Percentiles rank a stretch among this genome's conserved stretches.
Evolutionary conservation across 1,140 invertebrate genomes (phyloP).

Genomic region (Drosophila lini): DNA sequence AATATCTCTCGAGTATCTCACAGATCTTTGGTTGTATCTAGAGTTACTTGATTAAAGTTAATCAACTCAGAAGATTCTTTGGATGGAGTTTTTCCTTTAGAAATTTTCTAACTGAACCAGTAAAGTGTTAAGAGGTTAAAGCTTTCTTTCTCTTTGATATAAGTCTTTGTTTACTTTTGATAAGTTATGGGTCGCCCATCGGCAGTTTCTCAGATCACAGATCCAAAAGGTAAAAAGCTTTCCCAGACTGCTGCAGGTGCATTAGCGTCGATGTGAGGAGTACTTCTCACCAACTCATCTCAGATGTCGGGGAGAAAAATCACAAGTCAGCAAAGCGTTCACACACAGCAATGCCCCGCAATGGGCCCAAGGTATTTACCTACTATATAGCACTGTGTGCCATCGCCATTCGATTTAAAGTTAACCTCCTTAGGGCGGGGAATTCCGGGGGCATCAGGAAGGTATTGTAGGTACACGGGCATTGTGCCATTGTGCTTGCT

Average conservation of each 20-base stretch:
- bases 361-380: slow-evolving; percentile 61
- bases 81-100: not conserved
- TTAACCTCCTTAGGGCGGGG: slow-evolving; percentile 56
- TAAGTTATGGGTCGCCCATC: slow-evolving; percentile 10
- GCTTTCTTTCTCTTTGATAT: slow-evolving; percentile 6
- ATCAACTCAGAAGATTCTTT: not conserved
- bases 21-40: slow-evolving; percentile 7
- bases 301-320: slow-evolving; percentile 49
- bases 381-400: slow-evolving; percentile 49
- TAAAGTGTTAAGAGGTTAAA: not conserved
- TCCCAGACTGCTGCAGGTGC: slow-evolving; percentile 35
- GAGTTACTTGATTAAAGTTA: slow-evolving; percentile 14
- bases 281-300: slow-evolving; percentile 28
- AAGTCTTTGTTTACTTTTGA: slow-evolving; percentile 13
- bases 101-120: not conserved
- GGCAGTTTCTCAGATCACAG: slow-evolving; percentile 27
- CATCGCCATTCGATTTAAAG: slow-evolving; percentile 74
- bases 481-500: slow-evolving; percentile 46
- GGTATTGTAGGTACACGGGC: slow-evolving; percentile 9
- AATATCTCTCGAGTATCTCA: slow-evolving; percentile 11
- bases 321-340: slow-evolving; percentile 68
- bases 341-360: slow-evolving; percentile 12
- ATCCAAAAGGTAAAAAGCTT: slow-evolving; percentile 8
- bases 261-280: slow-evolving; percentile 32
- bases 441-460: slow-evolving; percentile 24